A percentile compares a stretch with the other conserved stretches of the same genome.
These are phyloP conservation scores for Tetragonisca angustula DNA, from an alignment of 2,888 invertebrate genomes.

Conservation along the genomic window DNA sequence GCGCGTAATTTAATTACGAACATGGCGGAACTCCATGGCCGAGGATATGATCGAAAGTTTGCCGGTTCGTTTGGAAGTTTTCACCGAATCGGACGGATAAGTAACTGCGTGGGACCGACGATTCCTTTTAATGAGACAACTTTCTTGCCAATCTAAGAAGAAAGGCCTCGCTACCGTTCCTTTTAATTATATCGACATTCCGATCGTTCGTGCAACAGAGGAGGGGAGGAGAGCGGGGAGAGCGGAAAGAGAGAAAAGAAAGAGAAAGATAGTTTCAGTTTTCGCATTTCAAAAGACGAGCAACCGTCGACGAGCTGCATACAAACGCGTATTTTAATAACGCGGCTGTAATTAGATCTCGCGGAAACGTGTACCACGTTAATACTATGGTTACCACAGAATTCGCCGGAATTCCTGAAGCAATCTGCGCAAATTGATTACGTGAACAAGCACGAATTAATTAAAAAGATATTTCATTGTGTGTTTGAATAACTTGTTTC, in stretches of 20 bases:
- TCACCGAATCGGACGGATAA: background rate
- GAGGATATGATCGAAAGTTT: slow-evolving; percentile 43
- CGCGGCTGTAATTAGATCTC: slow-evolving; percentile 31
- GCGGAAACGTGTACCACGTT: slow-evolving; percentile 3
- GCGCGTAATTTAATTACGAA: slow-evolving; percentile 46
- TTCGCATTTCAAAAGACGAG: slow-evolving; percentile 16
- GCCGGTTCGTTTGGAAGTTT: slow-evolving; percentile 12
- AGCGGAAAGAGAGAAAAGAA: background rate
- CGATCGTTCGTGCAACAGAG: slow-evolving; percentile 10
- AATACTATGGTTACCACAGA: slow-evolving; percentile 5
- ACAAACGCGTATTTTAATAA: slow-evolving; percentile 41
- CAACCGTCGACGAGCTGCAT: slow-evolving; percentile 6
- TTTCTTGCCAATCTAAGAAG: slow-evolving; percentile 11
- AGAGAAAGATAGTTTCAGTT: background rate
- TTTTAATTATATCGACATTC: slow-evolving; percentile 14
- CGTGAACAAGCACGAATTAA: slow-evolving; percentile 29
- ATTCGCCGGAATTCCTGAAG: slow-evolving; percentile 19
- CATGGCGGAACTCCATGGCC: background rate
- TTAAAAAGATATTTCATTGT: slow-evolving; percentile 20
- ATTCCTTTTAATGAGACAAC: slow-evolving; percentile 14
- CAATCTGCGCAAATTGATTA: slow-evolving; percentile 28
- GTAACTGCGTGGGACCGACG: slow-evolving; percentile 18
- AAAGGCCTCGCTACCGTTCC: background rate
- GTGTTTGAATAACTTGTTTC: background rate
- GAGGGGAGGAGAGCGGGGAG: background rate